phyloP scores from a whole-genome alignment of 2,797 vertebrate species.

The Onychomys leucogaster region DNA sequence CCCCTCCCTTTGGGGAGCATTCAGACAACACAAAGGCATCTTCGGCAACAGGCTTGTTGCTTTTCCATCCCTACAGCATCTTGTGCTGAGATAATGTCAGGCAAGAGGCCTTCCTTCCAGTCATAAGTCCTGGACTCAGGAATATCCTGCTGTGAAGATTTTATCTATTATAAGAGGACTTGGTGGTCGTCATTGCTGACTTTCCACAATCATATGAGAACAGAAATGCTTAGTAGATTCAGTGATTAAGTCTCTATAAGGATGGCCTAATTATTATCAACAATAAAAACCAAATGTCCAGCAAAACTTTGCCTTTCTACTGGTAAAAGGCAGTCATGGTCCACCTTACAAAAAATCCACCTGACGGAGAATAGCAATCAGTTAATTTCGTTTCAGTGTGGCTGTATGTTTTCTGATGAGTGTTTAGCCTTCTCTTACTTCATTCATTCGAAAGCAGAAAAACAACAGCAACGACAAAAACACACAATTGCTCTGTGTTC shows the following conservation, averaged over 20 bases:
- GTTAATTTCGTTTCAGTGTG: neutral
- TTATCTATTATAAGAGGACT: neutral
- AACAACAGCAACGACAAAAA: neutral
- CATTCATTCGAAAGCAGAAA: conserved; percentile 41
- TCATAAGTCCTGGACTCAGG: neutral
- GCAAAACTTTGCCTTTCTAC: neutral
- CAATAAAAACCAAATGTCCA: neutral
- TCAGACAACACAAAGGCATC: conserved; percentile 64
- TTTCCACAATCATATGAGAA: neutral
- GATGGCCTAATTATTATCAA: neutral
- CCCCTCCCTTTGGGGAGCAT: conserved; percentile 51
- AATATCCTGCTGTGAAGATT: neutral
- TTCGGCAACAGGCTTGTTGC: conserved; percentile 41
- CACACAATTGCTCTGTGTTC: neutral
- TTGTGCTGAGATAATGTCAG: conserved; percentile 47
- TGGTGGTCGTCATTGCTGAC: neutral
- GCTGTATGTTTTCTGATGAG: neutral
- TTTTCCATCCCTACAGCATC: conserved; percentile 34
- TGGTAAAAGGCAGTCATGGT: neutral
- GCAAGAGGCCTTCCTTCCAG: neutral
- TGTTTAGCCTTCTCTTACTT: neutral
- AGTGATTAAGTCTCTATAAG: neutral
- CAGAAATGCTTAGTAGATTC: neutral
- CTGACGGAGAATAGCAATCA: neutral
- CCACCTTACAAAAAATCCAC: neutral